Conservation (phyloP, 2,113 vertebrate species). For the Chionis minor region DNA sequence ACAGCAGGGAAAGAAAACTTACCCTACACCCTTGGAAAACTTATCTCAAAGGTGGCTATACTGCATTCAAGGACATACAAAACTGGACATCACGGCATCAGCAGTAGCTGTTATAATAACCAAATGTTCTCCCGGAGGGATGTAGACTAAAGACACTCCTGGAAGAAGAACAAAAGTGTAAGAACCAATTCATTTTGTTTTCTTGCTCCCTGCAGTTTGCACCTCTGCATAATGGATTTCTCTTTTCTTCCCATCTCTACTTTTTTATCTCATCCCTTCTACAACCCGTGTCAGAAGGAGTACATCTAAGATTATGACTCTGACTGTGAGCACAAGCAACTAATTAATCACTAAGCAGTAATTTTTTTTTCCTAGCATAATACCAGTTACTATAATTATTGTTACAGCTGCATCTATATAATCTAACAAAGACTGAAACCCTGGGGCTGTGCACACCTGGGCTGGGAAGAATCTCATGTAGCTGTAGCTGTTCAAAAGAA, state of each 20-base stretch:
- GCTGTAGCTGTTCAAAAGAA: background rate
- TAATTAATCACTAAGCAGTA: background rate
- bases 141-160: background rate
- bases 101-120: background rate
- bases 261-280: background rate
- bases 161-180: background rate
- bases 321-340: background rate
- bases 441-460: background rate
- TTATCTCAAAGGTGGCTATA: background rate
- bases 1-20: background rate
- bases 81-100: background rate
- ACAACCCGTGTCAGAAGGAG: background rate
- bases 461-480: background rate
- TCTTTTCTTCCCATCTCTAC: background rate
- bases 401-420: background rate
- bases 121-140: background rate
- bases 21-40: background rate
- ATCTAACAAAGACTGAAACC: background rate
- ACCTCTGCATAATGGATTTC: background rate
- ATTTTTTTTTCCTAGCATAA: background rate
- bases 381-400: background rate
- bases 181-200: background rate
- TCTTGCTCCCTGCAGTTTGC: background rate
- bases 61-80: background rate
- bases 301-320: background rate